These are phyloP conservation scores for Phrynocephalus guinanensis DNA, from an alignment of 2,797 vertebrate genomes.

Conservation along the genomic window DNA sequence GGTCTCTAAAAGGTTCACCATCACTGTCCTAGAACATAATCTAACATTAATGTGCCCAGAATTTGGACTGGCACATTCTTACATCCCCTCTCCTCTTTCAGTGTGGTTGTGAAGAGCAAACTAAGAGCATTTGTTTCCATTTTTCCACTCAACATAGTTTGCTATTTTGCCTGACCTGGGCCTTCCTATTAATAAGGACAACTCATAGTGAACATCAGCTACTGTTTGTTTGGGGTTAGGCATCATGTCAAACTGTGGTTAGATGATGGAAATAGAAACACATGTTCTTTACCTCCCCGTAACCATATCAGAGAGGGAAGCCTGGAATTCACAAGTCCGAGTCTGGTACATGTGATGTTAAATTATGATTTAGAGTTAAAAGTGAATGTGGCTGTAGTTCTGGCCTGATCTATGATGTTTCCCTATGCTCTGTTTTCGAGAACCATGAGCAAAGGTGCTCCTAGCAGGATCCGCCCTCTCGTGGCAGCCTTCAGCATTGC, in stretches of 20 bases:
- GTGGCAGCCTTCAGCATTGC: background rate
- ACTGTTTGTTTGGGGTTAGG: background rate
- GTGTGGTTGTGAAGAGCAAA: too few relatives aligned
- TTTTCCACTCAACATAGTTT: background rate
- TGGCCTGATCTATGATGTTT: background rate
- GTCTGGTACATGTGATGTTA: background rate
- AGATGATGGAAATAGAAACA: background rate
- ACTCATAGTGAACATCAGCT: too few relatives aligned
- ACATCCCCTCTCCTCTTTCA: too few relatives aligned
- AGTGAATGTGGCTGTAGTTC: background rate
- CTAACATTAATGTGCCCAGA: too few relatives aligned
- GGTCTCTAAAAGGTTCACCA: too few relatives aligned
- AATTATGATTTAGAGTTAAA: background rate
- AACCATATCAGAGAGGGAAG: background rate
- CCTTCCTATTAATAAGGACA: background rate
- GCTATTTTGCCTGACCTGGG: background rate
- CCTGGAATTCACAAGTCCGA: background rate
- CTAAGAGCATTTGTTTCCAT: too few relatives aligned
- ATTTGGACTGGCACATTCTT: too few relatives aligned
- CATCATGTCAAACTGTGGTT: too few relatives aligned
- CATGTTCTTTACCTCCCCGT: background rate
- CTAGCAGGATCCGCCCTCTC: conserved; percentile 25
- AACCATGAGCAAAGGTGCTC: too few relatives aligned
- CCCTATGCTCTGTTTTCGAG: too few relatives aligned
- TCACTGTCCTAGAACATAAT: too few relatives aligned